These are phyloP conservation scores for Leptopilina myrica DNA, from an alignment of 2,888 invertebrate genomes.

Conservation along the genomic window DNA sequence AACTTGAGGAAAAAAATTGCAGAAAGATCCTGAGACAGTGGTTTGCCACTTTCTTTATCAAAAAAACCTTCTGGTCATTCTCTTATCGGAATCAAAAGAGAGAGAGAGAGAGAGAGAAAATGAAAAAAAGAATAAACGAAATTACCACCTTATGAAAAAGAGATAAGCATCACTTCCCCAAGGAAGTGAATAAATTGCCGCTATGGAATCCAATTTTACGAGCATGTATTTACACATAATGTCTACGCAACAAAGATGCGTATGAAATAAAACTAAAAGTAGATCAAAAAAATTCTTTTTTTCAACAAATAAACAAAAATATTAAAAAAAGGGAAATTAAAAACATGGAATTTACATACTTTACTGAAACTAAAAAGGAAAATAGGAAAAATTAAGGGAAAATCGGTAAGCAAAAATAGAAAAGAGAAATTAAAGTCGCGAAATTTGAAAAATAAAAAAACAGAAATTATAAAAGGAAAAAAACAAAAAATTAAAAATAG, in stretches of 20 bases:
- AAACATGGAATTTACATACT: no score
- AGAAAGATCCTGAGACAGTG: neutral
- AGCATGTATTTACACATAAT: slow-evolving; percentile 30
- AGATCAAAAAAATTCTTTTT: neutral
- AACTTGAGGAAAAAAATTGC: neutral
- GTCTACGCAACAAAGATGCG: no score
- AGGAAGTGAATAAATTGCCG: slow-evolving; percentile 21
- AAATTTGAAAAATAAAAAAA: no score
- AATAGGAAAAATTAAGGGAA: no score
- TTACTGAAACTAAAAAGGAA: no score
- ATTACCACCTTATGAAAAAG: slow-evolving; percentile 28
- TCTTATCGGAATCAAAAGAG: slow-evolving; percentile 21
- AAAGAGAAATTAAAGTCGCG: no score
- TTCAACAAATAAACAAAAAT: no score
- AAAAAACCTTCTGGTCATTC: neutral
- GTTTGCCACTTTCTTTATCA: neutral
- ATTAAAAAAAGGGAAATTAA: no score
- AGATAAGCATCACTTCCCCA: slow-evolving; percentile 20
- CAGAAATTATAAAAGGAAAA: no score
- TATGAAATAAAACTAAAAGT: neutral
- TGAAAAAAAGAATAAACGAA: neutral
- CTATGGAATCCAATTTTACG: slow-evolving; percentile 27
- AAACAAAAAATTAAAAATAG: no score
- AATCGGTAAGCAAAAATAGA: no score
- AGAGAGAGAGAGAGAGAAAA: no score